Base-by-base conservation (phyloP, 1,140 invertebrate species). In the Ostrea edulis region DNA sequence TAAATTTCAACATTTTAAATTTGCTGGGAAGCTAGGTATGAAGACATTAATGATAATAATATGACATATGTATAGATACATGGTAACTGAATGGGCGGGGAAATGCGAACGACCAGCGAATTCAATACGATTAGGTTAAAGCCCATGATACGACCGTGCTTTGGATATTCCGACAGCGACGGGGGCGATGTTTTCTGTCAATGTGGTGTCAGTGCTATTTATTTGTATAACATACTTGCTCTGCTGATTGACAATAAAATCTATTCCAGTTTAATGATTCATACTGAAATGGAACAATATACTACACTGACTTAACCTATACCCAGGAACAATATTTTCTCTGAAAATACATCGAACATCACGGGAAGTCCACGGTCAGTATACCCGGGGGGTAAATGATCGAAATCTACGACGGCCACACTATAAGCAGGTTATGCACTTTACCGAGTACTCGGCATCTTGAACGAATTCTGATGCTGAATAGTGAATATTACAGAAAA, bases 1-100 rank as follows among this genome's bases (percentile, higher is more conserved):
- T 77, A 77, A 77, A 77, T 77, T 77, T 25, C 25, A 77, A 35
- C 68, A 77, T 77, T 62, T 77, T 77, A 77, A 71, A 77, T 77
- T 25, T 77, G 68, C 29, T 62, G 68, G 68, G 68, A 77, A 77
- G 68, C 22, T 77, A 14, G 29, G 29, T 77, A 29, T 35, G 14
- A 35, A 29, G 29, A 20, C 14, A 35, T 77, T 77, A 29, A 77
- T 77, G 68, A 77, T 77, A 77, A 77, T 62, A 20, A 14, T 77
- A 35, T 77, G 68, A 77, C 68, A 77, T 29, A 29, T 35, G 25
- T 29, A 29, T 25, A 25, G 14, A 35, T 14, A 29, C 9, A 12
- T 25, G 29, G 68, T 77, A 77, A 77, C 29, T 77, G 25, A 77
- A 25, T 77, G 68, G 68, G 68, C 25, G 68, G 68, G 25, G 12